phyloP scores from a whole-genome alignment of 2,113 vertebrate species.

The Oreochromis aureus region DNA sequence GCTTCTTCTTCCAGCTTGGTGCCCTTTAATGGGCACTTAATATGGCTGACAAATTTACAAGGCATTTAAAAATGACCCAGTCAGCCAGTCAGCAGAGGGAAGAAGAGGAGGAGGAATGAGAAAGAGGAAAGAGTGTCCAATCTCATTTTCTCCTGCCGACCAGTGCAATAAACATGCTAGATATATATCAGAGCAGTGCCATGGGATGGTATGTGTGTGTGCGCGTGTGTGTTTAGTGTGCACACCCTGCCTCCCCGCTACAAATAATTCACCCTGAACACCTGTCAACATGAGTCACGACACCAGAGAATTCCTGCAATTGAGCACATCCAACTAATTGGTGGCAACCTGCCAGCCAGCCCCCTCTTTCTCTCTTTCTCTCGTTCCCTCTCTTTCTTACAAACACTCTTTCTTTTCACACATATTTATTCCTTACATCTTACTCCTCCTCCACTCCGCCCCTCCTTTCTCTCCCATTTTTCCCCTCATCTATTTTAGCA shows the following conservation, averaged over 20 bases:
- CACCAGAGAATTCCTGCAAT: conserved; percentile 77
- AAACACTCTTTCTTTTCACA: not conserved
- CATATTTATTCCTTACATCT: conserved; percentile 22
- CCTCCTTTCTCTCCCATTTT: conserved; percentile 3
- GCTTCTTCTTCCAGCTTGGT: conserved; percentile 54
- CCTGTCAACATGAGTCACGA: conserved; percentile 74
- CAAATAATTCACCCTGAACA: conserved; percentile 66
- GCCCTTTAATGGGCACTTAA: conserved; percentile 73
- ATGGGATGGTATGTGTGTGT: conserved; percentile 16
- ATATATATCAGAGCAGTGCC: conserved; percentile 57
- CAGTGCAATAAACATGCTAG: conserved; percentile 57
- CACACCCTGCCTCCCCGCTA: conserved; percentile 22
- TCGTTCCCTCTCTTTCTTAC: not conserved
- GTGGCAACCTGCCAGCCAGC: conserved; percentile 76
- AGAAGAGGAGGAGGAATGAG: conserved; percentile 30
- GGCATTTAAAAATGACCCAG: conserved; percentile 74
- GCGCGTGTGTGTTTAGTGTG: not conserved
- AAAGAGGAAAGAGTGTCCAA: conserved; percentile 51
- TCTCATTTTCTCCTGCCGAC: conserved; percentile 62
- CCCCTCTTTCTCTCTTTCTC: not conserved
- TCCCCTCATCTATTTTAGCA: conserved; percentile 78
- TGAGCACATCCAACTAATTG: conserved; percentile 84
- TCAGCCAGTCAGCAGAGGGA: conserved; percentile 53
- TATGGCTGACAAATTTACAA: conserved; percentile 75
- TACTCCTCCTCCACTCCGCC: conserved; percentile 2